These are phyloP conservation scores for Rhopilema esculentum DNA, from an alignment of 30 jellyfish, hydroid and myxozoan genomes.

Conservation along the genomic window DNA sequence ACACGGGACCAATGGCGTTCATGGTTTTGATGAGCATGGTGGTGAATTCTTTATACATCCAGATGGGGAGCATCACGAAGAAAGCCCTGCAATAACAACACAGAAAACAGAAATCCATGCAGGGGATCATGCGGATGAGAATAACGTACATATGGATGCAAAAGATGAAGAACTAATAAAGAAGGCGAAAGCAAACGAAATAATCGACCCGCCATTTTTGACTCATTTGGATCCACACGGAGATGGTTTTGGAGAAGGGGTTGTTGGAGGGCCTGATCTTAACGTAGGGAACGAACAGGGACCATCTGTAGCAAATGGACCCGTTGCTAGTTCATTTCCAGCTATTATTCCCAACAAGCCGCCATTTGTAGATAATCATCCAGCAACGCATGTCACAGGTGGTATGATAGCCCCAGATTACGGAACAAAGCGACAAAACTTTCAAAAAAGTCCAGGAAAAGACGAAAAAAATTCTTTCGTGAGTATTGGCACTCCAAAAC, in stretches of 20 bases:
- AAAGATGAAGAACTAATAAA: conserved; percentile 50
- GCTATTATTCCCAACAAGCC: conserved; percentile 42
- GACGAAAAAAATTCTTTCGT: conserved; percentile 8
- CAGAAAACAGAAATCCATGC: conserved; percentile 28
- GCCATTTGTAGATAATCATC: conserved; percentile 57
- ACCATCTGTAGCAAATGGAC: background rate
- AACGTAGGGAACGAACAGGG: conserved; percentile 33
- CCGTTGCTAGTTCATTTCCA: conserved; percentile 34
- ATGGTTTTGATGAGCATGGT: conserved; percentile 74
- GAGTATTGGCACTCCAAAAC: conserved; percentile 43
- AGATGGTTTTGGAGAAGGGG: conserved; percentile 76
- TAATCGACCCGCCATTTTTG: conserved; percentile 60
- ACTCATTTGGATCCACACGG: conserved; percentile 67
- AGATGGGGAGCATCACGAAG: conserved; percentile 6
- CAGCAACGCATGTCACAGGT: conserved; percentile 25
- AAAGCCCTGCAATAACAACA: background rate
- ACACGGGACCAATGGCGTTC: conserved; percentile 34
- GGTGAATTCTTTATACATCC: conserved; percentile 26
- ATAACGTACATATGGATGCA: conserved; percentile 56
- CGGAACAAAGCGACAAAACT: conserved; percentile 43
- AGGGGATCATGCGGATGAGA: conserved; percentile 48
- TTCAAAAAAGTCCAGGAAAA: background rate
- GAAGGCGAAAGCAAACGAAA: conserved; percentile 47
- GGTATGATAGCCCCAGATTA: conserved; percentile 22
- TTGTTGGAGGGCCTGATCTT: conserved; percentile 64